These are phyloP conservation scores for Strix uralensis DNA, from an alignment of 2,113 vertebrate genomes.

Conservation along the genomic window DNA sequence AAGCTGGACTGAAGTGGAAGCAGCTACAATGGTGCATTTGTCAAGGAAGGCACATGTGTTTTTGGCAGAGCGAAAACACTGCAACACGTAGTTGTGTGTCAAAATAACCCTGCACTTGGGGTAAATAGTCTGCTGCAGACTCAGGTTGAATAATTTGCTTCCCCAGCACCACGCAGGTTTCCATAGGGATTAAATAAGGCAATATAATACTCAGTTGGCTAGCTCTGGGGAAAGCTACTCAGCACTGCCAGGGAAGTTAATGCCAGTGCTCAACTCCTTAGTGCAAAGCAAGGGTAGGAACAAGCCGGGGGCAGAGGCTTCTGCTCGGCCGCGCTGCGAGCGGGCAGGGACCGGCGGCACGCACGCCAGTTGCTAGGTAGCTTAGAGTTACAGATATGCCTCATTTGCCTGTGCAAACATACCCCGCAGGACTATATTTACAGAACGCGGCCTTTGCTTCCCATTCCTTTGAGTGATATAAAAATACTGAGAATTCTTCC, in stretches of 20 bases:
- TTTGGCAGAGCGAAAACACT: not conserved
- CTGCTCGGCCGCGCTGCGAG: not conserved
- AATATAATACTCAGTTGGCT: not conserved
- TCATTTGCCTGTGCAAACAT: slow-evolving; percentile 50
- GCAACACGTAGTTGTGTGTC: not conserved
- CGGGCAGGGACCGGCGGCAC: rapidly evolving
- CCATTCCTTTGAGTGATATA: not conserved
- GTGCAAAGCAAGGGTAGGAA: not conserved
- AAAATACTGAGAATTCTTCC: slow-evolving; percentile 47
- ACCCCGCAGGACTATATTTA: not conserved
- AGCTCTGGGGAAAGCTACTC: not conserved
- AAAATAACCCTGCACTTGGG: not conserved
- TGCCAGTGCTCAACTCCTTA: not conserved
- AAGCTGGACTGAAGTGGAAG: not conserved
- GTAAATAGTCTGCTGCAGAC: not conserved
- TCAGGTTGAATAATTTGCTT: not conserved
- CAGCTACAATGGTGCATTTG: not conserved
- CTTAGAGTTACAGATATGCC: slow-evolving; percentile 6
- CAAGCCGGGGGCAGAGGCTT: not conserved
- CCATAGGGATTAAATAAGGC: not conserved
- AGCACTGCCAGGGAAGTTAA: not conserved
- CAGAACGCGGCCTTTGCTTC: slow-evolving; percentile 47
- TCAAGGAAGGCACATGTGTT: not conserved
- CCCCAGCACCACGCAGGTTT: not conserved
- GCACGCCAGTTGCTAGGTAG: not conserved